Conservation (phyloP, 2,797 vertebrate genomes). For the Semaprochilodus insignis region DNA sequence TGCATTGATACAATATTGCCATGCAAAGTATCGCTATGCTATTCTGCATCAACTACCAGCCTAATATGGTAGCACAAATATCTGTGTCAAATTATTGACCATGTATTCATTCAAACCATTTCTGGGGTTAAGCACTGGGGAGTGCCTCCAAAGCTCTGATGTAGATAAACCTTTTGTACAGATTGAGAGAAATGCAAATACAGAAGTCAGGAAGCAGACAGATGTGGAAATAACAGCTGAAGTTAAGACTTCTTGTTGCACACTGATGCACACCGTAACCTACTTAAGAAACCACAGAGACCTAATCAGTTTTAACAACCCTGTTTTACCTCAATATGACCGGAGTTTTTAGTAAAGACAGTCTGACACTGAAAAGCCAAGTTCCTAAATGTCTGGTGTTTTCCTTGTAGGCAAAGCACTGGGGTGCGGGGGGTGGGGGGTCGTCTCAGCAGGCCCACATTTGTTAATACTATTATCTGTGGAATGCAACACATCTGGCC, state of each 20-base stretch:
- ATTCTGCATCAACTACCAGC: too few species aligned
- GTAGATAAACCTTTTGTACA: neutral
- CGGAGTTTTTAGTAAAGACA: neutral
- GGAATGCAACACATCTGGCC: neutral
- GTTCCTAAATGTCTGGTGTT: neutral
- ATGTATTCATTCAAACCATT: neutral
- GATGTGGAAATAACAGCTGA: neutral
- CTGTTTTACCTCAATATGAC: neutral
- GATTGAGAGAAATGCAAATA: neutral
- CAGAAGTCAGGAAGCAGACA: neutral
- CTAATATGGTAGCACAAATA: too few species aligned
- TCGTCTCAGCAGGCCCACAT: neutral
- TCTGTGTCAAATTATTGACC: too few species aligned
- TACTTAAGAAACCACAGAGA: neutral
- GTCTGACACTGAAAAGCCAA: neutral
- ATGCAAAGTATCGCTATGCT: too few species aligned
- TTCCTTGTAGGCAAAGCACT: neutral
- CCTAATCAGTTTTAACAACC: neutral
- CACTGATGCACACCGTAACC: neutral
- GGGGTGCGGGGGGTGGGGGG: neutral
- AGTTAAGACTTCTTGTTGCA: neutral
- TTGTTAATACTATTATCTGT: slow-evolving; percentile 35
- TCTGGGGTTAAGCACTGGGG: neutral
- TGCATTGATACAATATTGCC: too few species aligned
- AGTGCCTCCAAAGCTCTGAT: neutral